Evolutionary conservation across 2,797 vertebrate genomes (phyloP).

Genomic region (Hephaestus fuliginosus): DNA sequence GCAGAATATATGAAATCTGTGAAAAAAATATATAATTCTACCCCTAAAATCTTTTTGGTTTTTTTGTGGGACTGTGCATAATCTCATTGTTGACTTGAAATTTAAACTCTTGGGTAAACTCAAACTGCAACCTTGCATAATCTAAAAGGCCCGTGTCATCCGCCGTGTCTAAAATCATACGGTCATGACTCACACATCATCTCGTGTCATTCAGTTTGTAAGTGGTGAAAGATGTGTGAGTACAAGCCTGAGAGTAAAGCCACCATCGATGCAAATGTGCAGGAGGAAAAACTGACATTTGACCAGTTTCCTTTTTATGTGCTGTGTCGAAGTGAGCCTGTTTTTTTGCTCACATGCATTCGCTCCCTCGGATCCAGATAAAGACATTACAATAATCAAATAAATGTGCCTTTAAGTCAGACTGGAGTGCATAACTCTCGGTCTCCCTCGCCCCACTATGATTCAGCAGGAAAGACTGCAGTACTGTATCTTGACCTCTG

Average conservation of each 20-base stretch:
- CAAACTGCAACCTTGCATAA: not conserved
- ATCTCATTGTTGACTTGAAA: not conserved
- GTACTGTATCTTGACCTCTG: slow-evolving; percentile 15
- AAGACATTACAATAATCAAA: slow-evolving; percentile 32
- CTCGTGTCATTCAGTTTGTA: not conserved
- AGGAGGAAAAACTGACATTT: not conserved
- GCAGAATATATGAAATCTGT: not conserved
- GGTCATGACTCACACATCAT: not conserved
- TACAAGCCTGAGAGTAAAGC: not conserved
- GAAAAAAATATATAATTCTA: not conserved
- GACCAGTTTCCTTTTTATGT: not conserved
- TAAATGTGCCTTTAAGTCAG: slow-evolving; percentile 29
- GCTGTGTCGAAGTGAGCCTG: not conserved
- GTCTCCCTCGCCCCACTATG: slow-evolving; percentile 50
- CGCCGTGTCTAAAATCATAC: slow-evolving; percentile 11
- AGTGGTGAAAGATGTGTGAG: not conserved
- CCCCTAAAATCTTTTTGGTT: too few relatives aligned
- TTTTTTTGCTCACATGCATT: not conserved
- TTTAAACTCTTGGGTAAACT: not conserved
- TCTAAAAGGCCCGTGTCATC: not conserved
- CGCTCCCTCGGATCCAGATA: slow-evolving; percentile 14
- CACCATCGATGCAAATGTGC: not conserved
- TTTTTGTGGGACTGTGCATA: slow-evolving; percentile 5
- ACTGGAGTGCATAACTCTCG: slow-evolving; percentile 20
- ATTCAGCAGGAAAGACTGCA: slow-evolving; percentile 70